These are phyloP conservation scores for Belgica antarctica DNA, from an alignment of 2,888 invertebrate genomes.

Conservation along the genomic window DNA sequence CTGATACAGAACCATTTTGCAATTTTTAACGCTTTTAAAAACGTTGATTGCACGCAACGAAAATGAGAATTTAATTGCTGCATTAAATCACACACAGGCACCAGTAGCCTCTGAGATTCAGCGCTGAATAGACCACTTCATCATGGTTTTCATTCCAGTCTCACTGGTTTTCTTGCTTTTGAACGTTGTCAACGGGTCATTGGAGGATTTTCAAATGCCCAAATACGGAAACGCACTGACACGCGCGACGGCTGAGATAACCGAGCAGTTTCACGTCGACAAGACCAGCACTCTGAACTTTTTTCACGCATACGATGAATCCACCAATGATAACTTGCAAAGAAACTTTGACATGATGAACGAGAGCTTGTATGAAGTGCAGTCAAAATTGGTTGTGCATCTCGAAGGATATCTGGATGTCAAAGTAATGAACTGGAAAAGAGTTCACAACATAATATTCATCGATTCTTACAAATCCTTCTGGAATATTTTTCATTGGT, in stretches of 20 bases:
- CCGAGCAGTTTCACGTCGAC: conserved; percentile 18
- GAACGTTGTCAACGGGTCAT: not conserved
- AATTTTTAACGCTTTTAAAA: too few species aligned
- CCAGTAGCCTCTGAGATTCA: too few species aligned
- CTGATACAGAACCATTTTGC: too few species aligned
- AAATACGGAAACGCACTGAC: conserved; percentile 18
- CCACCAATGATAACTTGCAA: not conserved
- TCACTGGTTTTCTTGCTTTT: not conserved
- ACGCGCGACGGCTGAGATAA: conserved; percentile 5
- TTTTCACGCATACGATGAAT: not conserved
- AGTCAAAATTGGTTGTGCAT: not conserved
- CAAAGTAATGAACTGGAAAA: not conserved
- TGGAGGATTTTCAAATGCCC: conserved; percentile 27
- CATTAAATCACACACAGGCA: too few species aligned
- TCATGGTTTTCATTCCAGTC: not conserved
- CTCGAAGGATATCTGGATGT: not conserved
- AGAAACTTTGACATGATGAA: conserved; percentile 20
- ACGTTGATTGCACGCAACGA: too few species aligned
- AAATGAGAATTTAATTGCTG: too few species aligned
- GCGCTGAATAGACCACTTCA: not conserved
- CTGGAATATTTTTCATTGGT: not conserved
- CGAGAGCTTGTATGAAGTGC: conserved; percentile 15
- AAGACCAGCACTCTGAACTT: conserved; percentile 16
- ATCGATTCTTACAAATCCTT: conserved; percentile 23
- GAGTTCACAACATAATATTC: conserved; percentile 9